A percentile compares a stretch with the other conserved stretches of the same genome.
These are phyloP conservation scores for Nebria salina DNA, from an alignment of 2,888 invertebrate species.

Conservation along the genomic window DNA sequence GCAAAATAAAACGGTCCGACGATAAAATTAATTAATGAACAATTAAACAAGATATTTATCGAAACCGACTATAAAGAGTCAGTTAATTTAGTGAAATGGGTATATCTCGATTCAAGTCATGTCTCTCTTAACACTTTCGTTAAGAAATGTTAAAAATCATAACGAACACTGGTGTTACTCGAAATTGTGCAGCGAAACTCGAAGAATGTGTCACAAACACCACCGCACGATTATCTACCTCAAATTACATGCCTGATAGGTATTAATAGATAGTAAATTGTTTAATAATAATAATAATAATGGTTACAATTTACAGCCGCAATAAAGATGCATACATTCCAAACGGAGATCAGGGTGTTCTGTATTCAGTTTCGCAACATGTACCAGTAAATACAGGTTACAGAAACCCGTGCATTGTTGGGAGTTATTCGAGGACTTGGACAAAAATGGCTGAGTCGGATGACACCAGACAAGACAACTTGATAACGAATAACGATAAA, in stretches of 20 bases:
- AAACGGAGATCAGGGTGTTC: constrained; percentile 56
- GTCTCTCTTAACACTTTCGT: constrained; percentile 18
- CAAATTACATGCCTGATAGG: background rate
- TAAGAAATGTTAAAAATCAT: constrained; percentile 39
- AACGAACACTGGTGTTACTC: constrained; percentile 36
- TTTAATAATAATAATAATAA: background rate
- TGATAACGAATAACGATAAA: constrained; percentile 52
- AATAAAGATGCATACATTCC: constrained; percentile 56
- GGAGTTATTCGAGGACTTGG: constrained; percentile 49
- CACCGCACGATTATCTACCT: background rate
- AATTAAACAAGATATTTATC: background rate
- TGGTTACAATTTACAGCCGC: background rate
- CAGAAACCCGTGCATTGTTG: constrained; percentile 54
- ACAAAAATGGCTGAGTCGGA: constrained; percentile 23
- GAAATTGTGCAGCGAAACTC: constrained; percentile 19
- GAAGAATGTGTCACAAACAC: background rate
- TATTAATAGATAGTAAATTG: background rate
- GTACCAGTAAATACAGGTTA: constrained; percentile 63
- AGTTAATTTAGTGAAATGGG: constrained; percentile 5
- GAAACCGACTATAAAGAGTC: background rate
- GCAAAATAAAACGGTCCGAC: background rate
- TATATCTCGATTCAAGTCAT: constrained; percentile 33
- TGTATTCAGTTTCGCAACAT: constrained; percentile 71
- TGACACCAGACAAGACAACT: background rate
- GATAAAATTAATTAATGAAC: too few relatives aligned